Evolutionary conservation across 2,888 invertebrate genomes (phyloP).

Genomic region (Polymixis flavicincta): DNA sequence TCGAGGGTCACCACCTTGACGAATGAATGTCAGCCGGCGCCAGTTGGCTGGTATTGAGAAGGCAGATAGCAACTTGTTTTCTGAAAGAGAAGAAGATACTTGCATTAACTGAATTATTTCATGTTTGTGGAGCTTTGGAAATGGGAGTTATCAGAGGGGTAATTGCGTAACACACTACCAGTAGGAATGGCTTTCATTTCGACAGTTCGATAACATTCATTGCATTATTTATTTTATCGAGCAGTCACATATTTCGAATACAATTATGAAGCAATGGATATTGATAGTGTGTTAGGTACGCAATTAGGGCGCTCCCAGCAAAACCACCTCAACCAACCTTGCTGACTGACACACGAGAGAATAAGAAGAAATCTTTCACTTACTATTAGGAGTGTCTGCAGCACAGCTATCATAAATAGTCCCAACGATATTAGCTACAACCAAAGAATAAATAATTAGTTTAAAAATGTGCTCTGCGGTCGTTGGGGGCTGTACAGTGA

Average conservation of each 20-base stretch:
- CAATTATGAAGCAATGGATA: too few species aligned
- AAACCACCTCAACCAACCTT: background rate
- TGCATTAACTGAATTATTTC: too few species aligned
- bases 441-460: conserved; percentile 52
- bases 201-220: too few species aligned
- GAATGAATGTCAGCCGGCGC: conserved; percentile 44
- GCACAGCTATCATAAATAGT: conserved; percentile 62
- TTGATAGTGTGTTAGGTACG: too few species aligned
- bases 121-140: too few species aligned
- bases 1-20: conserved; percentile 46
- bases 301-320: too few species aligned
- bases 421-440: conserved; percentile 65
- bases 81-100: conserved; percentile 43
- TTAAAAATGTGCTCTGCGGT: conserved; percentile 53
- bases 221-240: too few species aligned
- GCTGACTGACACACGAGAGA: too few species aligned
- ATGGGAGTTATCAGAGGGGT: too few species aligned
- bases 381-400: conserved; percentile 56
- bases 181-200: too few species aligned
- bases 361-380: conserved; percentile 31
- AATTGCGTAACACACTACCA: too few species aligned
- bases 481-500: conserved; percentile 21
- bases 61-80: conserved; percentile 56
- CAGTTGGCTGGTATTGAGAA: conserved; percentile 60
- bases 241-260: too few species aligned